Conservation (phyloP, 1,140 invertebrate species). For the Paraescarpia echinospica region DNA sequence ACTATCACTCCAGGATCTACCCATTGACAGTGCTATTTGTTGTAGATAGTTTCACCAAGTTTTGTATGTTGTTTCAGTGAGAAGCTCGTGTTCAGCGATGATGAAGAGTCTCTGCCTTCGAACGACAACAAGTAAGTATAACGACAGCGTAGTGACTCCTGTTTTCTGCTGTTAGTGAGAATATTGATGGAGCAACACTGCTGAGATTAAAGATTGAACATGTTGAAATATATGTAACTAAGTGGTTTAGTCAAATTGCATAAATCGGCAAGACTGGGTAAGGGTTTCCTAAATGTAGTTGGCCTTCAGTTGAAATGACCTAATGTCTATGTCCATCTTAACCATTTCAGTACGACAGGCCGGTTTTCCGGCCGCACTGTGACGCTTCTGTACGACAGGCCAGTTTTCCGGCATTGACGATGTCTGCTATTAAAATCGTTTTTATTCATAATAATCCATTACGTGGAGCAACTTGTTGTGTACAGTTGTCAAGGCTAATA, state of each 20-base stretch:
- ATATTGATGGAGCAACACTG: no score
- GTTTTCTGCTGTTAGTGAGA: not conserved
- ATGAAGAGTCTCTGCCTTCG: conserved; percentile 63
- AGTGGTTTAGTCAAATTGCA: no score
- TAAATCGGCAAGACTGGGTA: not conserved
- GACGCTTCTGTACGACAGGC: no score
- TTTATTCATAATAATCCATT: no score
- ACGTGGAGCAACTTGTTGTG: no score
- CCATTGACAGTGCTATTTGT: not conserved
- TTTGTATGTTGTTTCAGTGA: conserved; percentile 64
- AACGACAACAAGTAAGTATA: not conserved
- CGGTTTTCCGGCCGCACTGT: no score
- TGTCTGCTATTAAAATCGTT: no score
- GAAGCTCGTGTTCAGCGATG: conserved; percentile 91
- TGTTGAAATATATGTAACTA: not conserved
- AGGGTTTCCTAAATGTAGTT: not conserved
- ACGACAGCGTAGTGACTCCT: not conserved
- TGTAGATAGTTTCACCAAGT: not conserved
- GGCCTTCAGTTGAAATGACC: not conserved
- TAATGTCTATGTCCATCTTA: not conserved
- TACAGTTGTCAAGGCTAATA: no score
- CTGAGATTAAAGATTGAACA: no score
- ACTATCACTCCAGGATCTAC: no score
- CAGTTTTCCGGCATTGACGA: no score
- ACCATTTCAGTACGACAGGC: no score